phyloP scores from a whole-genome alignment of 1,140 invertebrate species.

The Hyles vespertilio region DNA sequence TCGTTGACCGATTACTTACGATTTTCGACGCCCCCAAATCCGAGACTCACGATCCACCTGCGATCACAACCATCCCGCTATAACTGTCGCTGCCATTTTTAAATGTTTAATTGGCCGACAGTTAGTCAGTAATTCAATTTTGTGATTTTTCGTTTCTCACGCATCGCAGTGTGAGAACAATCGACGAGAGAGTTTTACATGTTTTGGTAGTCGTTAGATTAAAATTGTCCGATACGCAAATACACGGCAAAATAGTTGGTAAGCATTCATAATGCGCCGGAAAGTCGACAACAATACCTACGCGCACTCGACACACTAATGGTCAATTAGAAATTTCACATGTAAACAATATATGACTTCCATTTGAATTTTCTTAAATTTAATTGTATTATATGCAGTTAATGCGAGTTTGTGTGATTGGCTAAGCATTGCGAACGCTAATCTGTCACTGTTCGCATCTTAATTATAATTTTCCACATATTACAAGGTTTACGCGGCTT shows the following conservation, averaged over 20 bases:
- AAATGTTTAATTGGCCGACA: conserved; percentile 59
- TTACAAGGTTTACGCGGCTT: too few species aligned
- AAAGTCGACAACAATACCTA: conserved; percentile 8
- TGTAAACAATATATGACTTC: conserved; percentile 8
- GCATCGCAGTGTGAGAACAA: conserved; percentile 59
- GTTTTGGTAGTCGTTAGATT: conserved; percentile 29
- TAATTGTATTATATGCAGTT: too few species aligned
- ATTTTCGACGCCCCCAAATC: conserved; percentile 55
- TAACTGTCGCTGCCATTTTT: conserved; percentile 63
- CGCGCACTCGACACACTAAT: conserved; percentile 5
- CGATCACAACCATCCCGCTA: conserved; percentile 39
- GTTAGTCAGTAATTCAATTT: conserved; percentile 58
- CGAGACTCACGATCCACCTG: conserved; percentile 66
- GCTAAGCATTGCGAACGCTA: too few species aligned
- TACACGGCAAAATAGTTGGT: conserved; percentile 17
- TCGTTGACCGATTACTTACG: conserved; percentile 60
- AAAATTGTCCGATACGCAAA: conserved; percentile 37
- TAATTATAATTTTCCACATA: too few species aligned
- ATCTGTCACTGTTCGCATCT: too few species aligned
- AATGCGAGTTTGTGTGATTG: too few species aligned
- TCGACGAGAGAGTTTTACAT: conserved; percentile 35
- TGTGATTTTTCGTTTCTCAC: conserved; percentile 65
- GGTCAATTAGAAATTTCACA: conserved; percentile 11
- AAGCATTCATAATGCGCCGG: conserved; percentile 13
- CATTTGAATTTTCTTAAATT: conserved; percentile 1